Percentiles rank a stretch among this genome's conserved stretches.
Conservation (phyloP, 2,113 vertebrate genomes). For the chimpanzee (Pan troglodytes) region NHGRI_mPanTro3-v2.1_pri NC_072404.2:148949001-148949500, state of each 20-base stretch:
- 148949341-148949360: background rate
- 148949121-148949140: constrained; percentile 83
- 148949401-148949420: constrained; percentile 39
- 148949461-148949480: background rate
- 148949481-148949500: background rate
- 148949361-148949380: constrained; percentile 23
- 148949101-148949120: constrained; percentile 86
- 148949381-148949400: constrained; percentile 46
- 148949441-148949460: constrained; percentile 65
- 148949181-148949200: constrained; percentile 84
- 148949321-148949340: constrained; percentile 39
- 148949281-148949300: constrained; percentile 50
- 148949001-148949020: constrained; percentile 39
- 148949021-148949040: constrained; percentile 18
- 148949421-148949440: constrained; percentile 22
- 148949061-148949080: background rate
- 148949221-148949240: constrained; percentile 82
- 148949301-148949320: constrained; percentile 53
- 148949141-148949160: constrained; percentile 84
- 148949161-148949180: constrained; percentile 84
- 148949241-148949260: constrained; percentile 81
- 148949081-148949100: constrained; percentile 72
- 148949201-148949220: constrained; percentile 84
- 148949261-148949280: constrained; percentile 66
- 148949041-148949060: constrained; percentile 38